Evolutionary conservation across 2,888 invertebrate species (phyloP).

Genomic region (Ommatoiulus sabulosus): DNA sequence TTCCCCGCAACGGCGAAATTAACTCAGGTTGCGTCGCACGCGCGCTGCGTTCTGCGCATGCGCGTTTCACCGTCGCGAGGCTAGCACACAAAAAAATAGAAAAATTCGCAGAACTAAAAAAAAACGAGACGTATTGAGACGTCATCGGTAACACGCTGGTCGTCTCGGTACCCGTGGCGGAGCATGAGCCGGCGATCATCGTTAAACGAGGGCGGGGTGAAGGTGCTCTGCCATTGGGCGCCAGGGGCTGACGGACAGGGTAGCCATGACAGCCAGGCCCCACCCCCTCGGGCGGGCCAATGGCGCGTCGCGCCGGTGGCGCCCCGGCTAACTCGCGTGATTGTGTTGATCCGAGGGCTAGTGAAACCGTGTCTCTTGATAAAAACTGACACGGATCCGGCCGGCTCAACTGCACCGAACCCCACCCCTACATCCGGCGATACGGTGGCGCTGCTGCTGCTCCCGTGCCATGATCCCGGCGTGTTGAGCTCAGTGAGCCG

Average conservation of each 20-base stretch:
- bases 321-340: slow-evolving; percentile 48
- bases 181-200: slow-evolving; percentile 44
- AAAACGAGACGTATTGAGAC: neutral
- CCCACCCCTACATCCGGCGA: slow-evolving; percentile 63
- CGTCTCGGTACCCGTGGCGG: neutral
- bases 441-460: slow-evolving; percentile 44
- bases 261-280: too few species aligned
- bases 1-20: too few species aligned
- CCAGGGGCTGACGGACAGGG: too few species aligned
- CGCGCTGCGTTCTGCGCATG: too few species aligned
- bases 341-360: slow-evolving; percentile 60
- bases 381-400: slow-evolving; percentile 60
- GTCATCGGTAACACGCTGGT: slow-evolving; percentile 14
- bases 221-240: too few species aligned
- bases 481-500: too few species aligned
- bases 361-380: slow-evolving; percentile 61
- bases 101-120: too few species aligned
- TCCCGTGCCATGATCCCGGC: neutral
- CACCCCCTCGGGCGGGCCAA: neutral
- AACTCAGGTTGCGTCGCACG: too few species aligned
- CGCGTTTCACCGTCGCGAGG: neutral
- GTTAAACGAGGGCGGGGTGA: neutral
- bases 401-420: slow-evolving; percentile 58
- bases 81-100: too few species aligned
- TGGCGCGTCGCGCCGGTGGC: neutral